Percentiles rank a stretch among this genome's conserved stretches.
Conservation (phyloP, 2,888 invertebrate species). For the Eledone cirrhosa region DNA sequence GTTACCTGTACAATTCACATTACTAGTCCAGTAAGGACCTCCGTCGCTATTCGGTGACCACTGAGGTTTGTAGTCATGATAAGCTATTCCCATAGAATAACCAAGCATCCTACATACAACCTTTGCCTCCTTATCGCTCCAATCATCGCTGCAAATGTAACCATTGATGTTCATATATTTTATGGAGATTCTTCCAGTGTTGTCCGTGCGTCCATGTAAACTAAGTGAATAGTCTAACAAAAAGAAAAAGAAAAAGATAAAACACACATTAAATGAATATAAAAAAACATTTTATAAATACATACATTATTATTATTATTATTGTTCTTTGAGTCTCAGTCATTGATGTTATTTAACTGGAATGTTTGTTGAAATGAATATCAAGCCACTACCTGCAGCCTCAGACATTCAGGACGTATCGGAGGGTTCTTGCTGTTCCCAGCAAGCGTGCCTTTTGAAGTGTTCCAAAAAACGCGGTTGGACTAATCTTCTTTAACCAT, state of each 20-base stretch:
- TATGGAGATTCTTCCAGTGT: constrained; percentile 51
- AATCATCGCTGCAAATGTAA: constrained; percentile 53
- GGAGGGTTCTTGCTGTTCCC: too few species aligned
- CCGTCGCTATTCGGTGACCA: constrained; percentile 40
- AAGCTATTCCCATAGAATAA: constrained; percentile 51
- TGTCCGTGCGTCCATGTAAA: constrained; percentile 43
- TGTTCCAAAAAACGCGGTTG: too few species aligned
- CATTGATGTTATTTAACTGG: too few species aligned
- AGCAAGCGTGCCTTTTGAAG: too few species aligned
- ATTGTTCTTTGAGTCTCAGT: too few species aligned
- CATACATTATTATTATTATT: too few species aligned
- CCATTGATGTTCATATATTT: constrained; percentile 49
- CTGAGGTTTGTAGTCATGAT: constrained; percentile 51
- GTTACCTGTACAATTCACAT: constrained; percentile 51
- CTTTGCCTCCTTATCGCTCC: constrained; percentile 51
- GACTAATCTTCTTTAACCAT: too few species aligned
- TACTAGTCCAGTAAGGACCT: constrained; percentile 72
- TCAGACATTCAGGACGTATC: too few species aligned
- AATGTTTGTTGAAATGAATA: too few species aligned
- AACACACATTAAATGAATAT: too few species aligned
- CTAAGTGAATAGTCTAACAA: constrained; percentile 43
- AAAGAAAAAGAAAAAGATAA: neutral
- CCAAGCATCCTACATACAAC: constrained; percentile 54
- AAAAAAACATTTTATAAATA: too few species aligned
- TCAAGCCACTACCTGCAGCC: too few species aligned